Percentiles rank a stretch among this genome's conserved stretches.
phyloP scores from a whole-genome alignment of 2,888 invertebrate species.

The Chrysolina oricalcia region DNA sequence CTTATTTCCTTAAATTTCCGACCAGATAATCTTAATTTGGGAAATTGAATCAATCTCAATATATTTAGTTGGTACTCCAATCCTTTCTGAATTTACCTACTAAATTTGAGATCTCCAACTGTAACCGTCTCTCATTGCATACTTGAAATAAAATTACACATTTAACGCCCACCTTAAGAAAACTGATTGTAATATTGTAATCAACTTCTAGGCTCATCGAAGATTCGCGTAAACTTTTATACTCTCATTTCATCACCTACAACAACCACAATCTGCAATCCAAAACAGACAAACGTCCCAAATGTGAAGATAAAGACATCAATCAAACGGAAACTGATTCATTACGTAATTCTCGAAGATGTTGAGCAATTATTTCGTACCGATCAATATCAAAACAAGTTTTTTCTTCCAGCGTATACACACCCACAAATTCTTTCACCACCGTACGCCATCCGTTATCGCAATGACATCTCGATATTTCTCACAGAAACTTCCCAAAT shows the following conservation, averaged over 20 bases:
- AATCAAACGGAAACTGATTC: slow-evolving; percentile 17
- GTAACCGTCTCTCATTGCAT: too few relatives aligned
- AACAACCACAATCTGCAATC: background rate
- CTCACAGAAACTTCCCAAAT: slow-evolving; percentile 26
- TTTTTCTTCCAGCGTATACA: slow-evolving; percentile 2
- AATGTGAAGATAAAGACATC: slow-evolving; percentile 26
- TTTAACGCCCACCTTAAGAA: too few relatives aligned
- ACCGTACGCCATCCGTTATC: slow-evolving; percentile 7
- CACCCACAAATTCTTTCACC: slow-evolving; percentile 12
- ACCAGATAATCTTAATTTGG: too few relatives aligned
- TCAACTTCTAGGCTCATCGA: too few relatives aligned
- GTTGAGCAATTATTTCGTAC: slow-evolving; percentile 28
- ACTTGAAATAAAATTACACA: too few relatives aligned
- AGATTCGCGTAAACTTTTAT: too few relatives aligned
- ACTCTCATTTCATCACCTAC: background rate
- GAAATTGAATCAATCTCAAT: too few relatives aligned
- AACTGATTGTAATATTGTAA: too few relatives aligned
- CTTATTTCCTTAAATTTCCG: too few relatives aligned
- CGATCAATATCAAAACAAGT: slow-evolving; percentile 29
- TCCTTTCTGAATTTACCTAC: too few relatives aligned
- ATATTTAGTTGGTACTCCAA: too few relatives aligned
- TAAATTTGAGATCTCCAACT: too few relatives aligned
- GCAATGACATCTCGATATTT: slow-evolving; percentile 22
- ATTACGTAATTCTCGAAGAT: slow-evolving; percentile 18
- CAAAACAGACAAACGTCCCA: background rate